Conservation (phyloP, 2,113 vertebrate genomes). For the Lagopus leucura region DNA sequence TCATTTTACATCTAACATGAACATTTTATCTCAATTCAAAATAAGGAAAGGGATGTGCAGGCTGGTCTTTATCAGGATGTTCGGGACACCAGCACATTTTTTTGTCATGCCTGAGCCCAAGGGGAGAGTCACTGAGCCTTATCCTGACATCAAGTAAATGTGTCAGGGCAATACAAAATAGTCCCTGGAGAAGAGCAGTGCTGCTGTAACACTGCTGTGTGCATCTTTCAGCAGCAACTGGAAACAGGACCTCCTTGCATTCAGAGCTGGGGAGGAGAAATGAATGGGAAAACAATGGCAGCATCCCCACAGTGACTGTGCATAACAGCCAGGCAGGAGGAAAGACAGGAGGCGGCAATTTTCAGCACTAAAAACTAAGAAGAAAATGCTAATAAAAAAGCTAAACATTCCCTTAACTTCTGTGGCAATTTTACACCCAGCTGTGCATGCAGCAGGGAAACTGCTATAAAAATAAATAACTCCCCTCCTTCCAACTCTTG, state of each 20-base stretch:
- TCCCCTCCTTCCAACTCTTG: background rate
- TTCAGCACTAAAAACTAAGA: background rate
- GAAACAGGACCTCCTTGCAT: background rate
- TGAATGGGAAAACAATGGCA: background rate
- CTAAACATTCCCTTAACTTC: background rate
- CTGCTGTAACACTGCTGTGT: background rate
- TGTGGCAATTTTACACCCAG: constrained; percentile 25
- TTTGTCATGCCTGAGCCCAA: background rate
- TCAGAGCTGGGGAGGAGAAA: background rate
- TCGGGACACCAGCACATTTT: background rate
- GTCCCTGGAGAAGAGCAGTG: background rate
- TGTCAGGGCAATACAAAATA: background rate
- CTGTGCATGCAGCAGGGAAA: constrained; percentile 15
- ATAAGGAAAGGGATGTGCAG: background rate
- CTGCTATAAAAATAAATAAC: constrained; percentile 21
- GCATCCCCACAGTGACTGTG: background rate
- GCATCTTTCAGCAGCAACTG: background rate
- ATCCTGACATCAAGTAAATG: background rate
- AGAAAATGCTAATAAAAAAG: constrained; percentile 15
- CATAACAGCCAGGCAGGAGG: fast-evolving
- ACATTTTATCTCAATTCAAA: background rate
- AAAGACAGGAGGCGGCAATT: background rate
- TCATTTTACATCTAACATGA: background rate
- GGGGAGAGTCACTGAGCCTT: background rate
- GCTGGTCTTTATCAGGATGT: background rate